Evolutionary conservation across 2,888 invertebrate species (phyloP), one percentile per base, ranked within the genome.

Genomic region (Sclerodermus sp.): DNA sequence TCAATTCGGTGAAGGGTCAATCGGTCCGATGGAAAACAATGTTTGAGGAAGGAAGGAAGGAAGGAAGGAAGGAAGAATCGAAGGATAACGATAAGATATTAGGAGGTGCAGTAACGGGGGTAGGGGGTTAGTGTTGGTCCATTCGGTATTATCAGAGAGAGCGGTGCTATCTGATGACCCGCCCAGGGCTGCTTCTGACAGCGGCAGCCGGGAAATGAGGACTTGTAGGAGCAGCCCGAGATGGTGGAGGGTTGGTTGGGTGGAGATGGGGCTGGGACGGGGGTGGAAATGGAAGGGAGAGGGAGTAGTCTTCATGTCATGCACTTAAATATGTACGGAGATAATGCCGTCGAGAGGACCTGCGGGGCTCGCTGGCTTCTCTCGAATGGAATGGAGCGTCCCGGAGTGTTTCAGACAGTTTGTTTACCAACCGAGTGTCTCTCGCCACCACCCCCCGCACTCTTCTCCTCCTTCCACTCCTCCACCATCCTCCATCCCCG

Each of bases 261-360:
- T 6, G 32, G 14, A 23, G 31, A 53, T 45, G 46, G 54, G 29
- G 17, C 23, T 10, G 12, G 41, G 61, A 57, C 58, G 63, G 64
- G 63, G 67, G 68, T 66, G 62, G 62, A 53, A 64, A 65, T 47
- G 57, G 58, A 65, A 58, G 63, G 62, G 61, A 39, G 60, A 54
- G 53, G 47, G 49, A 38, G 40, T 53, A 51, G 53, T n/a, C 10
- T 38, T 38, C 38, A 64, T 68, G 66, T 71, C 68, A 69, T 68
- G 71, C 69, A 74, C 74, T 75, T 74, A 74, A 75, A 75, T 75
- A 74, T 74, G 75, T 73, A 74, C 71, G 68, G 68, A 73, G 73
- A 74, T 75, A 74, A 75, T 74, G 64, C 72, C 66, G 60, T 66
- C 57, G 67, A 70, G 69, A 71, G 62, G 65, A 62, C 63, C 59